These are phyloP conservation scores for Bufo bufo DNA, from an alignment of 2,113 vertebrate genomes.

Conservation along the genomic window DNA sequence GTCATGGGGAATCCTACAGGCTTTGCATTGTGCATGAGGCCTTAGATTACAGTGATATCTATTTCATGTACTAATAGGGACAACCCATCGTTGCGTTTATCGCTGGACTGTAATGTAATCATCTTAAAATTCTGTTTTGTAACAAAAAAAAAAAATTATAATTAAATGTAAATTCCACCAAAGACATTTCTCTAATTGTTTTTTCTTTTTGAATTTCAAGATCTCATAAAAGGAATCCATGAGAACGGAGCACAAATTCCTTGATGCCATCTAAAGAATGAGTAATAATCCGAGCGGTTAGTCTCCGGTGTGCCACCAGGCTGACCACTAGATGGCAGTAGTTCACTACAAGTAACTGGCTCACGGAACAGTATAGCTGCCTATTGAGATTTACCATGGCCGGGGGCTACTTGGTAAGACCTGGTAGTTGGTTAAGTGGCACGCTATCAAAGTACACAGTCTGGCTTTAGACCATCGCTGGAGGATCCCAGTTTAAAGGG, in stretches of 20 bases:
- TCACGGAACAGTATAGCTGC: background rate
- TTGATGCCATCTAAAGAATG: background rate
- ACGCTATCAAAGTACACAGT: slow-evolving; percentile 37
- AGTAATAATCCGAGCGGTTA: background rate
- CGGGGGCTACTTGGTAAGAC: slow-evolving; percentile 22
- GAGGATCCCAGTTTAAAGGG: slow-evolving; percentile 14
- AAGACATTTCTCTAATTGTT: background rate
- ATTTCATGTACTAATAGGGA: background rate
- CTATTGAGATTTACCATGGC: slow-evolving; percentile 11
- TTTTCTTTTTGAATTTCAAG: background rate
- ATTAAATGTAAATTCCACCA: background rate
- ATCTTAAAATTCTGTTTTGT: background rate
- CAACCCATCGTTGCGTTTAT: background rate
- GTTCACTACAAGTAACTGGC: background rate
- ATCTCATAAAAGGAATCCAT: background rate
- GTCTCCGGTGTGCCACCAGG: background rate
- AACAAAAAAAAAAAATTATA: background rate
- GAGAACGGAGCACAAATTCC: background rate
- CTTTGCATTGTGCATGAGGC: background rate
- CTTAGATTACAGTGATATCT: background rate
- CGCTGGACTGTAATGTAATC: background rate
- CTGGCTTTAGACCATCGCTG: slow-evolving; percentile 3
- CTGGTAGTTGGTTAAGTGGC: slow-evolving; percentile 24
- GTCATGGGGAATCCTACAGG: background rate
- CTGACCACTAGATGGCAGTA: slow-evolving; percentile 44